Base-by-base conservation (phyloP, 2,888 invertebrate genomes). In the Merodon equestris region DNA sequence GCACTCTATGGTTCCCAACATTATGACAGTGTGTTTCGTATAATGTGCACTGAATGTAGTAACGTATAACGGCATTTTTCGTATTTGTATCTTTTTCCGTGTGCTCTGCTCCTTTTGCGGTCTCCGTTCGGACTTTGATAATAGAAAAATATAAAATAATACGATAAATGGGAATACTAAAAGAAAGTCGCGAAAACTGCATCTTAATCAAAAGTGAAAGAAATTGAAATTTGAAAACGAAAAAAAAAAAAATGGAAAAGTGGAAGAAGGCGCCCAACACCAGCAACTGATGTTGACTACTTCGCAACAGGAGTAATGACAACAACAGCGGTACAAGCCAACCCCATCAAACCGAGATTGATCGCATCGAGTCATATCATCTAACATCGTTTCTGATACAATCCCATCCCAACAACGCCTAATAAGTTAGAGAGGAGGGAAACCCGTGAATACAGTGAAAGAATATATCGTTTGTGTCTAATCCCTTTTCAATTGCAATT, bases 1-100 rank as follows among this genome's bases (percentile, higher is more conserved):
- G 81, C 70, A 81, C 71, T 75, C 75, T 75, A 66, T 75, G 81
- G 66, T 75, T 75, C 75, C 81, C 70, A 75, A 81, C 74, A 79
- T 70, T 75, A 71, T 75, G 75, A 70, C 81, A 81, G 81, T 81
- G 75, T 81, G 81, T 75, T 81, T 81, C 66, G 75, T 75, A 71
- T 81, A 70, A 81, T 81, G 75, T 81, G 81, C 81, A 81, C 70
- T 75, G 75, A 71, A 75, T 71, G 81, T 71, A 75, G 64, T 71
- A 75, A 81, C 74, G 68, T 60, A 70, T 79, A 79, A 79, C 79
- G 79, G 79, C 63, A 79, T 74, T 56, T 79, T 79, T 70, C 68
- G 64, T 74, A 70, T 45, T 71, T 61, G 66, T 70, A 47, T 53
- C 45, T 56, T 50, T 54, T 56, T 70, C 73, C 61, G 68, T 61